Evolutionary conservation across 2,888 invertebrate genomes (phyloP), one percentile per base, ranked within the genome.

Genomic region (Ennomos erosarius): DNA sequence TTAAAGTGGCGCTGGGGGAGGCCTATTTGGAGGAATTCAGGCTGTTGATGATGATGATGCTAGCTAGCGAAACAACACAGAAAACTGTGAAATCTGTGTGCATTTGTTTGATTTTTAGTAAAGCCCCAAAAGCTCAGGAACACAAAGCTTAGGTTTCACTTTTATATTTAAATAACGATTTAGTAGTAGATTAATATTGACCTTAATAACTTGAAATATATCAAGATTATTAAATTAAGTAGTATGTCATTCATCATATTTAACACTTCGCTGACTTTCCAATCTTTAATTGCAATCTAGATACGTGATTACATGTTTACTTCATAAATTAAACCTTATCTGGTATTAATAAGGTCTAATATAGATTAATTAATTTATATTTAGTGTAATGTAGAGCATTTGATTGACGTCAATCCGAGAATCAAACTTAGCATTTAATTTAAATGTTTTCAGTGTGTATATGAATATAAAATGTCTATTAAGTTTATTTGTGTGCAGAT

Each of bases 351-450:
- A 44, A 37, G 52, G 52, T 45, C 12, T 38, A 52, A 26, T 44
- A 33, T 52, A 11, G 5, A 36, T 26, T 51, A 37, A 16, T 42
- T 40, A n/a, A 36, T 1, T 13, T 13, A 40, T 36, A 16, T 36
- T 40, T 11, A 37, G 9, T 43, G 42, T 8, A 37, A 52, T 52
- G 44, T 52, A 10, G 52, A 13, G 12, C 52, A 34, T 5, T 43
- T 44, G 52, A 33, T 52, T 45, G 52, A 52, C 52, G 52, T 52
- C 52, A 52, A 38, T 12, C 9, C 26, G 10, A 43, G 52, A 37
- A 45, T 10, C 33, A 38, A 35, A 50, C 10, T 40, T 35, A 40
- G 40, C 40, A 50, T 42, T 40, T 42, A 13, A 35, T 42, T 42
- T 50, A 35, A 9, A 11, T 39, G 48, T 8, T 40, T 34, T 42